A percentile compares a stretch with the other conserved stretches of the same genome.
Conservation (phyloP, 2,888 invertebrate genomes). For the Pantelozetes paolii region DNA sequence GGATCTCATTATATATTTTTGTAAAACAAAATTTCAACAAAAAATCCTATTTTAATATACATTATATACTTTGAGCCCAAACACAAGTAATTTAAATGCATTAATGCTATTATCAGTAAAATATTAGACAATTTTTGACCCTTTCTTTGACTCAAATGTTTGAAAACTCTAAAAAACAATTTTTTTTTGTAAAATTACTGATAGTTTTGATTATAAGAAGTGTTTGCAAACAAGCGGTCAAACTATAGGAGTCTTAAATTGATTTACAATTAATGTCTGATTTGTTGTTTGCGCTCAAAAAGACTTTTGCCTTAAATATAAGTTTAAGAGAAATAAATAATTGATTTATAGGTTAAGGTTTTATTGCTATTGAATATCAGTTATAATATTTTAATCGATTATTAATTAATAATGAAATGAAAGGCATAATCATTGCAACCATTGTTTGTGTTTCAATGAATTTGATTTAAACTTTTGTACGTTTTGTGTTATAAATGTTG, state of each 20-base stretch:
- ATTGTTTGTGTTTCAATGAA: constrained; percentile 18
- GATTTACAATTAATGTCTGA: constrained; percentile 1
- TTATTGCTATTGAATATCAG: background rate
- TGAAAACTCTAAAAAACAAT: background rate
- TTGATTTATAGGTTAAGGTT: background rate
- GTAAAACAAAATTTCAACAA: background rate
- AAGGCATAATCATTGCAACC: constrained; percentile 11
- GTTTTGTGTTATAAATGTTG: constrained; percentile 21
- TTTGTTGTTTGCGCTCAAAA: constrained; percentile 21
- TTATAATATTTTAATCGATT: background rate
- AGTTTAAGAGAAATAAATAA: background rate
- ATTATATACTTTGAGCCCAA: constrained; percentile 14
- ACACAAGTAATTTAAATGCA: background rate
- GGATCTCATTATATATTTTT: constrained; percentile 37
- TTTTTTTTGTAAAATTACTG: background rate
- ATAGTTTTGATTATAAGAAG: too few relatives aligned
- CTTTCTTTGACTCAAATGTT: background rate
- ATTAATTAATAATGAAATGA: background rate
- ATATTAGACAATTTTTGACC: too few relatives aligned
- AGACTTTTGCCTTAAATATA: constrained; percentile 21
- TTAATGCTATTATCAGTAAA: too few relatives aligned
- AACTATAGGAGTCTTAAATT: too few relatives aligned
- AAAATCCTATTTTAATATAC: constrained; percentile 16
- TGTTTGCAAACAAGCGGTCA: background rate
- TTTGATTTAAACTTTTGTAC: constrained; percentile 8